Evolutionary conservation across 2,888 invertebrate genomes (phyloP).

Genomic region (Drosophila basisetae): DNA sequence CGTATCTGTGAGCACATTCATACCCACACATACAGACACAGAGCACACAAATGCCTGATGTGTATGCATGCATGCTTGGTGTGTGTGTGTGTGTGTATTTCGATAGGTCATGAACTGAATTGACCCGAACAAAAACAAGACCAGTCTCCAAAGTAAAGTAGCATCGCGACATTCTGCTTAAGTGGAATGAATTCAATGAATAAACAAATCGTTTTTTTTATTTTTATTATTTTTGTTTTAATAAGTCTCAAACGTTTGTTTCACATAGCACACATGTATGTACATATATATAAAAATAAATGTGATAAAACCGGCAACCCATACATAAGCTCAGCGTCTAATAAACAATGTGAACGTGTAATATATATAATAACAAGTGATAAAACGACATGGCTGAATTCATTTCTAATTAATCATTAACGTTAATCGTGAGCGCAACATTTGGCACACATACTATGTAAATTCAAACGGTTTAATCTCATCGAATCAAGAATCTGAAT

Average conservation of each 20-base stretch:
- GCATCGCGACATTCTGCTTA: constrained; percentile 15
- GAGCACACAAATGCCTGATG: neutral
- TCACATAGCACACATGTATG: constrained; percentile 6
- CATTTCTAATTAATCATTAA: constrained; percentile 10
- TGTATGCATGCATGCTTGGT: constrained; percentile 14
- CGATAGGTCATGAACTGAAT: constrained; percentile 75
- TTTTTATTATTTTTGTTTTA: neutral
- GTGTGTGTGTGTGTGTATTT: constrained; percentile 39
- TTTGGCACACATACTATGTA: neutral
- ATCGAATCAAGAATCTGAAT: constrained; percentile 1
- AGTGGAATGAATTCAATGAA: neutral
- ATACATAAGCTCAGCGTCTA: constrained; percentile 7
- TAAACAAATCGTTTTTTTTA: neutral
- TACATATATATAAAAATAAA: constrained; percentile 14
- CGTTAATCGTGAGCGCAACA: constrained; percentile 2
- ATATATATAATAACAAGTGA: constrained; percentile 13
- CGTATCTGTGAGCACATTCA: neutral
- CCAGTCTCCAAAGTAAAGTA: constrained; percentile 14
- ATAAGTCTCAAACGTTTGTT: neutral
- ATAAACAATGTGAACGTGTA: constrained; percentile 10
- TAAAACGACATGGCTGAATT: constrained; percentile 20
- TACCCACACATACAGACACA: neutral
- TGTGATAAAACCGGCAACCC: constrained; percentile 17
- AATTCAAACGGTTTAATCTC: constrained; percentile 1
- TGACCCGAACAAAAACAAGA: constrained; percentile 61